Conservation (phyloP, 2,797 vertebrate genomes). For the Melanotaenia trifasciata region DNA sequence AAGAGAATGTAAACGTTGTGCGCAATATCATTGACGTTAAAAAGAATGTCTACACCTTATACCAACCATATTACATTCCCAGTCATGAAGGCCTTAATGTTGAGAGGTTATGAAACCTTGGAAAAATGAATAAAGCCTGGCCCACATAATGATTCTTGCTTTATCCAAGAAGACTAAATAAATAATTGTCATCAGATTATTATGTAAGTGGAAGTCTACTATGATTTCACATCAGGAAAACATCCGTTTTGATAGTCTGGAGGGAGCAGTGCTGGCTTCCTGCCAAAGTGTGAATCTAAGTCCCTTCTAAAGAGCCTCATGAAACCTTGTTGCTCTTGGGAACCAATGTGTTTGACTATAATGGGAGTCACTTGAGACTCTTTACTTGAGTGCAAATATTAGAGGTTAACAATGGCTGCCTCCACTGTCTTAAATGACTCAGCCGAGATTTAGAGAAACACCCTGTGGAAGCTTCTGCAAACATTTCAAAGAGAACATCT, state of each 20-base stretch:
- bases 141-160: conserved; percentile 52
- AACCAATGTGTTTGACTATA: conserved; percentile 27
- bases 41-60: conserved; percentile 12
- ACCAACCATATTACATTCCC: conserved; percentile 61
- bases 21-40: background rate
- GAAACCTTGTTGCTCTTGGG: conserved; percentile 29
- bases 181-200: conserved; percentile 33
- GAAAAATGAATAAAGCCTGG: conserved; percentile 66
- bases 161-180: conserved; percentile 39
- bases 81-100: conserved; percentile 45
- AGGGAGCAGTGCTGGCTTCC: conserved; percentile 29
- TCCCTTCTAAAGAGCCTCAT: conserved; percentile 22
- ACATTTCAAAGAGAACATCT: conserved; percentile 38
- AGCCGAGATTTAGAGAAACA: conserved; percentile 38
- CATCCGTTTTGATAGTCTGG: conserved; percentile 32
- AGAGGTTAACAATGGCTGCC: conserved; percentile 39
- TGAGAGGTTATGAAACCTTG: conserved; percentile 63
- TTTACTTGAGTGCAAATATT: conserved; percentile 50
- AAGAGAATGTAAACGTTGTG: conserved; percentile 1
- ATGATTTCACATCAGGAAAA: conserved; percentile 17
- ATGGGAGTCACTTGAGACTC: conserved; percentile 16
- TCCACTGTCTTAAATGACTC: conserved; percentile 44
- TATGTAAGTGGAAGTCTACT: conserved; percentile 31
- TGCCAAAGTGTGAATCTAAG: conserved; percentile 28
- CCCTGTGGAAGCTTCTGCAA: conserved; percentile 36